Conservation (phyloP, 2,113 vertebrate genomes). For the Larimichthys crocea region DNA sequence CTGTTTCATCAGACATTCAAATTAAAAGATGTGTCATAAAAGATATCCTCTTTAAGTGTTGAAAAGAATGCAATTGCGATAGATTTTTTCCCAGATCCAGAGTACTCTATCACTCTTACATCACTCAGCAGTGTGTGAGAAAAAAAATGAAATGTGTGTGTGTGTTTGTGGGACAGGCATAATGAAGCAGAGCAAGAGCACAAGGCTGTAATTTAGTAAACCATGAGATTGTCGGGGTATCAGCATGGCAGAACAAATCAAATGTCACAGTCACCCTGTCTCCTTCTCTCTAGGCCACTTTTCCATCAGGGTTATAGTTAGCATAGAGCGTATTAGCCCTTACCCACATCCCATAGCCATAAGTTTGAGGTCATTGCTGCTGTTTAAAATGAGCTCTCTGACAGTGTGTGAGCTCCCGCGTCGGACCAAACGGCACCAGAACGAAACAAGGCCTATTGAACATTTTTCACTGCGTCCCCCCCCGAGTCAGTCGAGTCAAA, state of each 20-base stretch:
- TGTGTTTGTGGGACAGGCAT: conserved; percentile 33
- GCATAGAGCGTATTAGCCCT: conserved; percentile 54
- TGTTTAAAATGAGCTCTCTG: conserved; percentile 52
- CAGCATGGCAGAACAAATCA: conserved; percentile 73
- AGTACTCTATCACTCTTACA: conserved; percentile 8
- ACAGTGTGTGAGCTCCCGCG: conserved; percentile 50
- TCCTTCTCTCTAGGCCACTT: conserved; percentile 59
- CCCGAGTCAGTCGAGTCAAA: conserved; percentile 41
- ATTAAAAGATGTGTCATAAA: conserved; percentile 17
- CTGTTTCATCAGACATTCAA: conserved; percentile 27
- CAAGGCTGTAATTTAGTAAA: conserved; percentile 66
- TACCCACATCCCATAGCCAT: conserved; percentile 67
- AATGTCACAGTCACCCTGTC: conserved; percentile 63
- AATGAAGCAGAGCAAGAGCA: conserved; percentile 47
- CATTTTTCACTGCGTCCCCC: conserved; percentile 67
- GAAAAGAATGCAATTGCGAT: conserved; percentile 7
- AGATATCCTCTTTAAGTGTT: not conserved
- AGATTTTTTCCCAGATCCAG: not conserved
- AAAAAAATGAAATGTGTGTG: conserved; percentile 26
- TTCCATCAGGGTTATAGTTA: conserved; percentile 68
- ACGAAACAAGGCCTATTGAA: conserved; percentile 53
- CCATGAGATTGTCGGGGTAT: conserved; percentile 66
- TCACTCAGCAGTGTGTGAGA: conserved; percentile 39
- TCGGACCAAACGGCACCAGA: conserved; percentile 68
- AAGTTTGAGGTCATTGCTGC: conserved; percentile 71